phyloP scores from a whole-genome alignment of 2,888 invertebrate genomes.

The Drosophila barbarae region DNA sequence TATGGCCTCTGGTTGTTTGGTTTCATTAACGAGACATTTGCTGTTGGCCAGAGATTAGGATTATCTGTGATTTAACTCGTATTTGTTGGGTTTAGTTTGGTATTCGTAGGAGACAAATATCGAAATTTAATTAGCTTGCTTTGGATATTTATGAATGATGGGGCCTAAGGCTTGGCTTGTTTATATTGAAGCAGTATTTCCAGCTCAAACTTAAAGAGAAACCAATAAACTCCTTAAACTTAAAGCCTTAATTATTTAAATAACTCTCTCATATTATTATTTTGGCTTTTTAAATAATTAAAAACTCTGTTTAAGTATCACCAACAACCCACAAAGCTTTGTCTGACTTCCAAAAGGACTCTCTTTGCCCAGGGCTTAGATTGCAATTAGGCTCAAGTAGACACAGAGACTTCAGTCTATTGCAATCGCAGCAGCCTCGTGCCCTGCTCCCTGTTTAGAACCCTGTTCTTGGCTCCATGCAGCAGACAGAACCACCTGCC shows the following conservation, averaged over 20 bases:
- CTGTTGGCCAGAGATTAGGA: slow-evolving; percentile 1
- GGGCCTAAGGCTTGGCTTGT: neutral
- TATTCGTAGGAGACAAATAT: neutral
- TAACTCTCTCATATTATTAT: neutral
- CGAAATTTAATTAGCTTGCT: slow-evolving; percentile 7
- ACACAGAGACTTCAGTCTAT: slow-evolving; percentile 30
- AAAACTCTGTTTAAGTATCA: neutral
- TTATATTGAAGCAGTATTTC: too few relatives aligned
- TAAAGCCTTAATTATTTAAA: neutral
- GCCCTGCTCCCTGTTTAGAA: neutral
- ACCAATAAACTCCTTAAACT: neutral
- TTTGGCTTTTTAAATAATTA: neutral
- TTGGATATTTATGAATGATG: slow-evolving; percentile 2
- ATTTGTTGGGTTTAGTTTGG: neutral
- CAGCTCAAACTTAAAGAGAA: too few relatives aligned
- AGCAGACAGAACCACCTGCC: slow-evolving; percentile 64
- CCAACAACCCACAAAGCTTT: neutral
- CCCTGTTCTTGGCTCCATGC: neutral
- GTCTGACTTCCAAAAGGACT: slow-evolving; percentile 8
- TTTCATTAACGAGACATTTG: slow-evolving; percentile 5
- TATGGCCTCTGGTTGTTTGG: slow-evolving; percentile 7
- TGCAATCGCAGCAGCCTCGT: slow-evolving; percentile 1
- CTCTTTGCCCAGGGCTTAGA: slow-evolving; percentile 17
- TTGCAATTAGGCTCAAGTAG: slow-evolving; percentile 46
- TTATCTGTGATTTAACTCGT: slow-evolving; percentile 9